Evolutionary conservation across 2,797 vertebrate species (phyloP), one percentile per base, ranked within the genome.

Genomic region (Apodemus agrarius): DNA sequence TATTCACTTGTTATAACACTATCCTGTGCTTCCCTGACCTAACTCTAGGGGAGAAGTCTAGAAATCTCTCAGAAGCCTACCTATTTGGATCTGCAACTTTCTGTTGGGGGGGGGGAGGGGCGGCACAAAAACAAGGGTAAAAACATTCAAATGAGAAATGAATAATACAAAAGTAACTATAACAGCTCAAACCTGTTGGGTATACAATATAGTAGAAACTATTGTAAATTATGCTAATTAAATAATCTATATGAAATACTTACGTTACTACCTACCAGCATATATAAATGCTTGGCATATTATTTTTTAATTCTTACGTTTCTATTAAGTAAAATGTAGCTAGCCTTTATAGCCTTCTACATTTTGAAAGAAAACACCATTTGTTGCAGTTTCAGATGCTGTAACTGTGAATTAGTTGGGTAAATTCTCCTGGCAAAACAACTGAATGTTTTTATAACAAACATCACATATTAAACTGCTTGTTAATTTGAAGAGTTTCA

Each of bases 401-500:
- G 14, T 79, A 76, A 90, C 29, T 29, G 19, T 67, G 65, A 90
- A 86, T 43, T 61, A 75, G 24, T 86, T 96, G 19, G 57, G 52
- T 89, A 75, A 93, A 76, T 84, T 29, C 49, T 61, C 89, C 49
- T 94, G 95, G 12, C 49, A 80, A 94, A 83, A 24, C 52, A 89
- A 80, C 52, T 74, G 10, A 67, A 57, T 69, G 7, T 87, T 72
- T 74, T 59, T 67, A 49, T 57, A 75, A 86, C 3, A 80, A 89
- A 79, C 11, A 52, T 59, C 52, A n/a, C 13, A 85, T 54, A 7
- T 85, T 92, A 67, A 92, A 85, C n/a, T 82, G 17, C 31, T 82
- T n/a, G 46, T 78, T 85, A 92, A 29, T 74, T 69, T 93, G 69
- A 92, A 87, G 54, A 46, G 26, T 91, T 97, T 96, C 54, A 91